phyloP scores from a whole-genome alignment of 2,113 vertebrate genomes.

The Paradisaea rubra region DNA sequence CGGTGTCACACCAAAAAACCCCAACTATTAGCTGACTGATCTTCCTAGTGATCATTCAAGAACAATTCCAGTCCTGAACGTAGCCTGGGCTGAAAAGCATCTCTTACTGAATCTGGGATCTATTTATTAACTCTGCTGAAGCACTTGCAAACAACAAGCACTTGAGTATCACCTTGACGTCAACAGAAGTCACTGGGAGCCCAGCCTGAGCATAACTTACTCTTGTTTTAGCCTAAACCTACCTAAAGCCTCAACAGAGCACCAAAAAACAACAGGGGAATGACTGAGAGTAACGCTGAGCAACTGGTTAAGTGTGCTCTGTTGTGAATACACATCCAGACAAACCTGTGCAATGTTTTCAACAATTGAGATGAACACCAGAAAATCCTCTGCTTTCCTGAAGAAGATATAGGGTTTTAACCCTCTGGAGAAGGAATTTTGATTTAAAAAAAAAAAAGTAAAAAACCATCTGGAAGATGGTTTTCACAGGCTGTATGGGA shows the following conservation, averaged over 20 bases:
- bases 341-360: neutral
- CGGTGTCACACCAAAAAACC: neutral
- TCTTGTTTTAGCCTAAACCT: neutral
- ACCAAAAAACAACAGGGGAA: neutral
- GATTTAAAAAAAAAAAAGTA: neutral
- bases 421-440: neutral
- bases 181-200: neutral
- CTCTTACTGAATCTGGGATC: neutral
- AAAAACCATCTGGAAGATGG: neutral
- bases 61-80: neutral
- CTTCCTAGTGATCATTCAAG: neutral
- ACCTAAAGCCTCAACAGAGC: neutral
- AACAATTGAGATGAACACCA: neutral
- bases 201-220: neutral
- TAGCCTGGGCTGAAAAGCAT: neutral
- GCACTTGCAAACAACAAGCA: neutral
- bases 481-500: neutral
- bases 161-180: neutral
- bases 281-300: accelerated
- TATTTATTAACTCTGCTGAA: neutral
- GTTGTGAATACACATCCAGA: neutral
- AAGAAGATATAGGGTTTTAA: neutral
- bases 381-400: neutral
- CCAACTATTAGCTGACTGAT: neutral
- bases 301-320: neutral